A percentile compares a stretch with the other conserved stretches of the same genome.
These are phyloP conservation scores for Xenops minutus DNA, from an alignment of 2,797 vertebrate species.

Conservation along the genomic window DNA sequence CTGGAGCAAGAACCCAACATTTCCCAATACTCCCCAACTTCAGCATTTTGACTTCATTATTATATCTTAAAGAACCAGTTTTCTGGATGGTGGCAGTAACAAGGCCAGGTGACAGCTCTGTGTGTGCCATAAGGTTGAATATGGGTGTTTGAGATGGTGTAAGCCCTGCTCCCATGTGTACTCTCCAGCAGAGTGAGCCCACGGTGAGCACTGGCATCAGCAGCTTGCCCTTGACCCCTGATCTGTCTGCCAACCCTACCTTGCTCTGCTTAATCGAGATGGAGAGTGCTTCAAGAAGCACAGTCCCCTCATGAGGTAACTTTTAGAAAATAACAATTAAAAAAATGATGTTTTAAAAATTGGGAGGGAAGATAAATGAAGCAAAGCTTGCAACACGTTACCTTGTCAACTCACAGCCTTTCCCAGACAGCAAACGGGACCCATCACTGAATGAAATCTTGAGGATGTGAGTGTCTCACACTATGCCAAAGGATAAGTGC, in stretches of 20 bases:
- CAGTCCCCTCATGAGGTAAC: accelerated
- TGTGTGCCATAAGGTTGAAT: not conserved
- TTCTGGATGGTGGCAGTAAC: not conserved
- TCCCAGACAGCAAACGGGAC: not conserved
- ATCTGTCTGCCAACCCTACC: not conserved
- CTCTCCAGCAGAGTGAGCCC: not conserved
- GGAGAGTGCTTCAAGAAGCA: not conserved
- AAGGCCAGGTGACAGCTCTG: not conserved
- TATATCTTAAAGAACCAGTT: not conserved
- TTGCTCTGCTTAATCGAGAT: not conserved
- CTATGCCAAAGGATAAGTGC: not conserved
- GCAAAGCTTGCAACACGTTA: not conserved
- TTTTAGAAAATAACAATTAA: not conserved
- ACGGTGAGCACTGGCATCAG: accelerated
- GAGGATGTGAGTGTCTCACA: not conserved
- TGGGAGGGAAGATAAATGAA: not conserved
- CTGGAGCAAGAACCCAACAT: not conserved
- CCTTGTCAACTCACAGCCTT: not conserved
- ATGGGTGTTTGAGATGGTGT: not conserved
- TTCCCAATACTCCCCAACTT: not conserved
- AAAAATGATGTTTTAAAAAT: accelerated
- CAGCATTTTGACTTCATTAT: not conserved
- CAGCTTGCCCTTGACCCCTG: accelerated
- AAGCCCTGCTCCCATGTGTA: not conserved
- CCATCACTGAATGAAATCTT: not conserved